Evolutionary conservation across 2,888 invertebrate species (phyloP), one percentile per base, ranked within the genome.

Genomic region (Mycalesis mineus): DNA sequence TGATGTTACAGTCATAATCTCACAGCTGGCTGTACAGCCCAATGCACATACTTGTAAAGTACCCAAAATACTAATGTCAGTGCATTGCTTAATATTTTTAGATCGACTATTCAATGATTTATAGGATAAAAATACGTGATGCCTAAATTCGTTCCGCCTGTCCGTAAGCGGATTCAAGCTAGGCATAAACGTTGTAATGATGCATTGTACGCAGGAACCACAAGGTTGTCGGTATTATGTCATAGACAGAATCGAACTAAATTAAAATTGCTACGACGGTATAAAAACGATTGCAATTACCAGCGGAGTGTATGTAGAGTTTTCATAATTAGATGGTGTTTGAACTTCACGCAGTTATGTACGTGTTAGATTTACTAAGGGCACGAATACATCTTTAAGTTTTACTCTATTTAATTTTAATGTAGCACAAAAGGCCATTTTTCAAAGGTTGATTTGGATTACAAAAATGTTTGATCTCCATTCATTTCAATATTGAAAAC

Each of bases 211-310:
- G 67, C 66, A 68, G 45, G 61, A 62, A 45, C 45, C 42, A 61
- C 78, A 81, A 82, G 80, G 81, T 66, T 68, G 66, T 64, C 65
- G 62, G 61, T 58, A 72, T 80, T 76, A 77, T 79, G 76, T 81
- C 78, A 80, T 76, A 73, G 69, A 72, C 68, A 68, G 67, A 64
- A 72, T 74, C 73, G 68, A 65, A 69, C 69, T 65, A 64, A 70
- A 73, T 72, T 70, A 60, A 65, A 65, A 67, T 66, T 61, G 50
- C 55, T 57, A 50, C 36, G 44, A 36, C 50, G 50, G 59, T 42
- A 29, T 53, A 39, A 36, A 52, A 31, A 28, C 51, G 48, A 55
- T 55, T 60, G 31, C 22, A 55, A 60, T 62, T 42, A 45, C 50
- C 59, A 54, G 42, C 36, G 3, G 33, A 31, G 53, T 40, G 29